A percentile compares a stretch with the other conserved stretches of the same genome.
Conservation (phyloP, 2,888 invertebrate species). For the Agonopterix alstromeriana region DNA sequence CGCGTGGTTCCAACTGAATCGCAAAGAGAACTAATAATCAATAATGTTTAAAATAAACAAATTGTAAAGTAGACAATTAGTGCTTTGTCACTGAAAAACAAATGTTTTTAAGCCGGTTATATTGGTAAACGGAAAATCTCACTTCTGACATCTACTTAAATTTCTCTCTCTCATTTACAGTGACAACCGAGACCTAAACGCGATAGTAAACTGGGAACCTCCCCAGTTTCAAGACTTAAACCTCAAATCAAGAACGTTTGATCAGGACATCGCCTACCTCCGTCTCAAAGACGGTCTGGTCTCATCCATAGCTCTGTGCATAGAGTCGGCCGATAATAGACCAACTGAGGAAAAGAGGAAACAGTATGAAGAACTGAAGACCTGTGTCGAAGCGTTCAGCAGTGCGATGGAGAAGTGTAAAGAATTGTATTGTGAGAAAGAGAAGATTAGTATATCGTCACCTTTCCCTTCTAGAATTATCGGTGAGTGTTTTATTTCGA, state of each 20-base stretch:
- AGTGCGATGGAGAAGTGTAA: slow-evolving; percentile 45
- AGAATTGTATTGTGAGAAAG: slow-evolving; percentile 34
- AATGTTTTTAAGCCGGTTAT: background rate
- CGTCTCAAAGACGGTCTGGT: slow-evolving; percentile 55
- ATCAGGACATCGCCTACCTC: slow-evolving; percentile 52
- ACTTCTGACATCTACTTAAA: too few relatives aligned
- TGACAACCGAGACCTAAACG: slow-evolving; percentile 87
- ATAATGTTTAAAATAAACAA: too few relatives aligned
- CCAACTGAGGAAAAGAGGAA: slow-evolving; percentile 28
- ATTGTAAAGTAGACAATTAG: too few relatives aligned
- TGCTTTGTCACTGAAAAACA: background rate
- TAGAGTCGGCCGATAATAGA: slow-evolving; percentile 44
- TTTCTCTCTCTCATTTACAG: slow-evolving; percentile 29
- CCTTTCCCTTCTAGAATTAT: slow-evolving; percentile 60
- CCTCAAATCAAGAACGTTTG: slow-evolving; percentile 45
- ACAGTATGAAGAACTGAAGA: slow-evolving; percentile 38
- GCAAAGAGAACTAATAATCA: too few relatives aligned
- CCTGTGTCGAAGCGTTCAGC: slow-evolving; percentile 45
- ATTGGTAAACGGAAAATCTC: too few relatives aligned
- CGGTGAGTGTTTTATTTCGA: slow-evolving; percentile 40
- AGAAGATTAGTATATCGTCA: slow-evolving; percentile 38
- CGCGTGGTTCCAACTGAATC: too few relatives aligned
- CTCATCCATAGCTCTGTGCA: slow-evolving; percentile 47
- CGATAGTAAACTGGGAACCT: slow-evolving; percentile 84
- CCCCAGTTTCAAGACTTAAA: slow-evolving; percentile 52